Conservation (phyloP, 1,140 invertebrate genomes). For the Drosophila sproati region DNA sequence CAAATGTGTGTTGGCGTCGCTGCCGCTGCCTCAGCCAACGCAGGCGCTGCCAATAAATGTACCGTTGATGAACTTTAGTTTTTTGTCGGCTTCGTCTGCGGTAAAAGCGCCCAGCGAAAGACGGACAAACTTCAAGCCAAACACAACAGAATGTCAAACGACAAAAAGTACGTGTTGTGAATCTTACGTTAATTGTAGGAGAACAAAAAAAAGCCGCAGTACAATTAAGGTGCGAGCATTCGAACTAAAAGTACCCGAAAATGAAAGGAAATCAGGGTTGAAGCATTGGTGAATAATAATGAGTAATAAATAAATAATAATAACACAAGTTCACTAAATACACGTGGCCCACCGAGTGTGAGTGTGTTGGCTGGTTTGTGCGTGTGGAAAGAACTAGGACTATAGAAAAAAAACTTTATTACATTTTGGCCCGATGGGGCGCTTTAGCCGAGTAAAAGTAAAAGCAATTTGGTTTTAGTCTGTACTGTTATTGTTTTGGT, state of each 20-base stretch:
- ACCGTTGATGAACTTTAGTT: slow-evolving; percentile 26
- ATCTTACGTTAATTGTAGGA: not conserved
- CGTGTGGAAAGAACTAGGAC: slow-evolving; percentile 35
- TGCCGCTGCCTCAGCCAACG: not conserved
- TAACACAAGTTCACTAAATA: slow-evolving; percentile 22
- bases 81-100: slow-evolving; percentile 34
- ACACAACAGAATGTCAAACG: not conserved
- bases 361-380: slow-evolving; percentile 14
- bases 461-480: slow-evolving; percentile 44
- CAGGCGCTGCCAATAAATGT: not conserved
- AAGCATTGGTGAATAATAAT: slow-evolving; percentile 25
- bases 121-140: not conserved
- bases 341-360: slow-evolving; percentile 13
- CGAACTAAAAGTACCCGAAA: slow-evolving; percentile 3
- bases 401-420: slow-evolving; percentile 49
- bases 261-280: slow-evolving; percentile 10
- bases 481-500: slow-evolving; percentile 37
- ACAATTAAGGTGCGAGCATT: slow-evolving; percentile 7
- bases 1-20: slow-evolving; percentile 4
- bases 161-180: not conserved
- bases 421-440: slow-evolving; percentile 26
- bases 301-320: slow-evolving; percentile 28
- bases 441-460: slow-evolving; percentile 47
- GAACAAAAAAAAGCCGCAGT: not conserved
- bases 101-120: not conserved